Evolutionary conservation across 2,888 invertebrate genomes (phyloP), one percentile per base, ranked within the genome.

Genomic region (Seira musarum): DNA sequence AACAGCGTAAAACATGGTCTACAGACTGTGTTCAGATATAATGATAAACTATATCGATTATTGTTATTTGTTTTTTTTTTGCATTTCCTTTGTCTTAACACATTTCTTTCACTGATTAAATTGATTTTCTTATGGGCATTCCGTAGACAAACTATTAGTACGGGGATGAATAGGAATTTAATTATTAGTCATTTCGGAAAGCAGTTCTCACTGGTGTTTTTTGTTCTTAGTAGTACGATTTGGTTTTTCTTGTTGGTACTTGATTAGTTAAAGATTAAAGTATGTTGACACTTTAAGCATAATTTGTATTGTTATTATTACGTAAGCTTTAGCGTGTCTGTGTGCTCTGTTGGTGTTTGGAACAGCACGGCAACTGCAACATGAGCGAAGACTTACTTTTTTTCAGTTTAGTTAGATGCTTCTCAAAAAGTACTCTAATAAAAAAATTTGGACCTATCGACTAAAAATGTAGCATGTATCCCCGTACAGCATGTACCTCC

Each of bases 1-100:
- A 71, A 64, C 49, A 46, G 64, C 71, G 22, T 60, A 60, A 60
- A 60, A 60, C 21, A 60, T 60, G 60, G n/a, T 8, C 22, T 60
- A 60, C 22, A 60, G 21, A 21, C 49, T 49, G 2, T 30, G 15
- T 49, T n/a, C 49, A 13, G 49, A 8, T 49, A 49, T 19, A 60
- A 10, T 60, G 6, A 57, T 13, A 57, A n/a, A 57, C 57, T 57
- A 57, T 57, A n/a, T n/a, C n/a, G n/a, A n/a, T n/a, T n/a, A n/a
- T n/a, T n/a, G n/a, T n/a, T n/a, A n/a, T n/a, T n/a, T n/a, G n/a
- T n/a, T n/a, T n/a, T n/a, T n/a, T n/a, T n/a, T n/a, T n/a, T n/a
- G n/a, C n/a, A n/a, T n/a, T n/a, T n/a, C n/a, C n/a, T n/a, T n/a
- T n/a, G n/a, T n/a, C n/a, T n/a, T n/a, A n/a, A n/a, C n/a, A n/a